Base-by-base conservation (phyloP, 1,140 invertebrate genomes). In the Anadara kagoshimensis region DNA sequence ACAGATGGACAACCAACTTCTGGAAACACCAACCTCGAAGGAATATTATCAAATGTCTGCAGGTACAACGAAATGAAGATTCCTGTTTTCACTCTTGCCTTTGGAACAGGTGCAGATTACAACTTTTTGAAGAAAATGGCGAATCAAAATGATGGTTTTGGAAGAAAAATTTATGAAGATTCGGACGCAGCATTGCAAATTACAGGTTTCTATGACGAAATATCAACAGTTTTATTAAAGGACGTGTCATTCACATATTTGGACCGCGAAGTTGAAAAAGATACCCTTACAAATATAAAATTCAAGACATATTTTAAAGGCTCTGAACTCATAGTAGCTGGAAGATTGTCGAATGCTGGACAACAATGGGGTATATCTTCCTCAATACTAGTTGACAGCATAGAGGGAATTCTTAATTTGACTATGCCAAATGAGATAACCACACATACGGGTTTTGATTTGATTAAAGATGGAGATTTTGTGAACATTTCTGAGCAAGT, bases 1-100 rank as follows among this genome's bases (percentile, higher is more conserved):
- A 94, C 94, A 1, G 94, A 94, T 84, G 94, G 94, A 51, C 91
- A 94, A 74, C 91, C 93, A 11, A 94, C 93, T 7, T 89, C 92
- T 1, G 93, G 93, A 12, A 90, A 91, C 76, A 91, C 90, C 1
- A 85, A 90, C 63, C 83, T 91, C 0, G 78, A 87, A 0, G 86
- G 88, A 68, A 94, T 94, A 54, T 86, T 92, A 12, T 84, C 66
- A 68, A 75, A 89, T 80, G 80, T 88, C n/a, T 41, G 54, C 16
- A 66, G 67, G 4, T 44, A 11, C 1, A 85, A 84, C 56, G 68
- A 80, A 20, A 82, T 62, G 2, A 29, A 63, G 5, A 54, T 74
- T n/a, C 66, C 81, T 12, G 63, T 94, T 86, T 94, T 93, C 83
- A 91, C 91, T 11, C 88, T 95, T 14, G 93, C 92, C n/a, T 94